Conservation (phyloP, 2,888 invertebrate species). For the Tetanocera ferruginea region DNA sequence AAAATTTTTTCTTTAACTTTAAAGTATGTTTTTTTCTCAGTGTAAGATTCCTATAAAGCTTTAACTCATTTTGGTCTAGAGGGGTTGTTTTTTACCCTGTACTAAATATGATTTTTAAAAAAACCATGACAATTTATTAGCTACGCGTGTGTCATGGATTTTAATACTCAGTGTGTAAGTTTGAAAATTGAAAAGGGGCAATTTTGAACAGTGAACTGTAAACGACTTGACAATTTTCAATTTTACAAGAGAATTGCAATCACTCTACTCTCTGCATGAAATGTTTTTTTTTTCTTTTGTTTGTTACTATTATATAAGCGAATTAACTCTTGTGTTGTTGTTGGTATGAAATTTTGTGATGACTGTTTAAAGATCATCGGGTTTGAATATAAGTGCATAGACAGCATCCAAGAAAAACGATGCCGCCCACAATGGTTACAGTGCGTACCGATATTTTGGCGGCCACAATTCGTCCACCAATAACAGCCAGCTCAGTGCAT, state of each 20-base stretch:
- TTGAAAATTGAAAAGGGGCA: slow-evolving; percentile 23
- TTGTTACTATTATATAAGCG: slow-evolving; percentile 24
- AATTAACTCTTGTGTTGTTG: not conserved
- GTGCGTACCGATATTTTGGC: slow-evolving; percentile 97
- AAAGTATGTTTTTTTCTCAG: no score
- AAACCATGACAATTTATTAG: not conserved
- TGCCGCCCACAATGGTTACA: slow-evolving; percentile 95
- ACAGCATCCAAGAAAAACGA: slow-evolving; percentile 93
- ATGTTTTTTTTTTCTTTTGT: not conserved
- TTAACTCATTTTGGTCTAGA: no score
- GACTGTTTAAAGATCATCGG: slow-evolving; percentile 72
- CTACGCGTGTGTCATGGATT: slow-evolving; percentile 14
- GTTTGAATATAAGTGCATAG: slow-evolving; percentile 89
- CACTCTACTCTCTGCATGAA: slow-evolving; percentile 6
- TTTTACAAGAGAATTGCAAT: slow-evolving; percentile 5
- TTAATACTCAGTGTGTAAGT: slow-evolving; percentile 8
- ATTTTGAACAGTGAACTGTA: not conserved
- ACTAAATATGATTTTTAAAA: no score
- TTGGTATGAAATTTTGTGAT: not conserved
- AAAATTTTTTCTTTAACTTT: no score
- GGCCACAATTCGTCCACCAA: slow-evolving; percentile 96
- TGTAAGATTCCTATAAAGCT: no score
- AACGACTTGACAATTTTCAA: slow-evolving; percentile 20
- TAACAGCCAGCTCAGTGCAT: slow-evolving; percentile 96
- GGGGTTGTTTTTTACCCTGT: no score